Base-by-base conservation (phyloP, 2,888 invertebrate species). In the Chalcis sispes region DNA sequence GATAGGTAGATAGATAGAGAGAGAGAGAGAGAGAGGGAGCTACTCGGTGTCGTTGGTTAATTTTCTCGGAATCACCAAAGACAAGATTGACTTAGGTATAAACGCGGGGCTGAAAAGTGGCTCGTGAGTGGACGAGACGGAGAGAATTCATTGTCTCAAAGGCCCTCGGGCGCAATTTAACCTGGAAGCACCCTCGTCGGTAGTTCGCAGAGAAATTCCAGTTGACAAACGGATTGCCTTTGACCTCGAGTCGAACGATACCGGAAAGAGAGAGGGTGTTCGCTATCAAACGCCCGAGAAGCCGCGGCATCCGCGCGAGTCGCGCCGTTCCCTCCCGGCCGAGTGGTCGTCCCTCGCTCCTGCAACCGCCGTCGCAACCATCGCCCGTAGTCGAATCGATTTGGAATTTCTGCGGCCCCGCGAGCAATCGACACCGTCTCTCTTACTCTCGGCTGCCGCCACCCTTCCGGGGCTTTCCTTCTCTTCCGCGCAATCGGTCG, bases 361-460 rank as follows among this genome's bases (percentile, higher is more conserved):
- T 20, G 75, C 65, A 50, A 58, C 71, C 67, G 23, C 40, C 46
- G 18, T 56, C 72, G 56, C 74, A 56, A 75, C 77, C 76, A 36
- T 42, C 42, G 72, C 72, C 80, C 82, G 83, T 84, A 82, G 85
- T 84, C 83, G 81, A 83, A 87, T 87, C 83, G 85, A 86, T 85
- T 83, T 75, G 83, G 80, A 85, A 86, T 86, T 86, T 85, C 82
- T 74, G 83, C 77, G 83, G 85, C 84, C 78, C 81, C 82, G 77
- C 81, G 81, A 79, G 80, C 82, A 83, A 84, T 66, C 77, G 61
- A 65, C 59, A 48, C 70, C 18, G 42, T 62, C 40, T 36, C 18
- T 15, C 40, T 36, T 10, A 20, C 61, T 61, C 59, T 50, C 40
- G 64, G 64, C 50, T 52, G 42, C 29, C 75, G 58, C 32, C 59